A percentile compares a stretch with the other conserved stretches of the same genome.
phyloP scores from a whole-genome alignment of 2,113 vertebrate genomes.

The Myrmophylax atrothorax region DNA sequence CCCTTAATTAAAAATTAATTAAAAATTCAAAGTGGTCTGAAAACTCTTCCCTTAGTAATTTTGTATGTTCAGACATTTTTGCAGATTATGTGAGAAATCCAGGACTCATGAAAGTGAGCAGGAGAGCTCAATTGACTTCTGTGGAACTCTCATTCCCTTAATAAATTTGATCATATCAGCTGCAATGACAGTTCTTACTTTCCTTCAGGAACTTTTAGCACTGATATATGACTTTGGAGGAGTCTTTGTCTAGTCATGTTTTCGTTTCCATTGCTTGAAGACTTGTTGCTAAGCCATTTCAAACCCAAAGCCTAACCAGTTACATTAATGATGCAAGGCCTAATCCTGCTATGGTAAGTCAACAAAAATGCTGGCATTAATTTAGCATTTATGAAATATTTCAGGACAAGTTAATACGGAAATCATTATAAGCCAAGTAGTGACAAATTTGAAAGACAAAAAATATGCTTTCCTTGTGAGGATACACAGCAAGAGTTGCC shows the following conservation, averaged over 20 bases:
- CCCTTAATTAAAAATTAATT: neutral
- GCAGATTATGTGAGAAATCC: neutral
- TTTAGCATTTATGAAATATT: neutral
- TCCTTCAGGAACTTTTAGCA: neutral
- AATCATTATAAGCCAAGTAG: neutral
- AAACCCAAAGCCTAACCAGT: neutral
- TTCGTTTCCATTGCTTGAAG: neutral
- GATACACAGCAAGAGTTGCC: neutral
- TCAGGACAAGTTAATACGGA: neutral
- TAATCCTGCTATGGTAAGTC: neutral
- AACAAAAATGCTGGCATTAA: neutral
- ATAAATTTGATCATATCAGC: neutral
- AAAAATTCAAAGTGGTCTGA: neutral
- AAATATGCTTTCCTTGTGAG: neutral
- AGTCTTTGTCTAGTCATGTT: neutral
- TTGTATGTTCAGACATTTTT: neutral
- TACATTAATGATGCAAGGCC: neutral
- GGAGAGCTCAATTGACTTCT: neutral
- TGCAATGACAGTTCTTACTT: neutral
- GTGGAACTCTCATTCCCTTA: neutral
- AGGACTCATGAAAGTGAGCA: neutral
- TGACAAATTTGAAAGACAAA: neutral
- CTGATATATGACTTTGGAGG: neutral
- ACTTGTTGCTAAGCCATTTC: neutral
- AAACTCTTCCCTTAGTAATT: neutral